Percentiles rank a stretch among this genome's conserved stretches.
These are phyloP conservation scores for Rhinoptilus africanus DNA, from an alignment of 2,113 vertebrate genomes.

Conservation along the genomic window DNA sequence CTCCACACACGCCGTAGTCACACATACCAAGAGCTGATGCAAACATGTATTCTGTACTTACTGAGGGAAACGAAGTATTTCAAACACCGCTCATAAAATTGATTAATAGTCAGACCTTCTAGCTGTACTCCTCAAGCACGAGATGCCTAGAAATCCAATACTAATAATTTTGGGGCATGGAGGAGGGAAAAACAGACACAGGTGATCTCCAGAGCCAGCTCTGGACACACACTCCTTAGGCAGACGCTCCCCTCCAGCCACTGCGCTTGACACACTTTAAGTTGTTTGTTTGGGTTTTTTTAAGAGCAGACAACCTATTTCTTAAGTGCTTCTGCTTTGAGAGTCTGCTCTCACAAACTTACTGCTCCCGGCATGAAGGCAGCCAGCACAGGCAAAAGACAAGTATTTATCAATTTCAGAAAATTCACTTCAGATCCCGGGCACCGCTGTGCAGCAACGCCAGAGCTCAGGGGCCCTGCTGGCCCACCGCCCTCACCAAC, in stretches of 20 bases:
- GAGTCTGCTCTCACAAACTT: background rate
- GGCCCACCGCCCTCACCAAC: background rate
- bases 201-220: background rate
- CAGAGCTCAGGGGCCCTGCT: too few species aligned
- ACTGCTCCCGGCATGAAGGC: rapidly evolving
- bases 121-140: background rate
- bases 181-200: background rate
- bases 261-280: rapidly evolving
- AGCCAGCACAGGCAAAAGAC: background rate
- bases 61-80: background rate
- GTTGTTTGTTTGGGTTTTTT: background rate
- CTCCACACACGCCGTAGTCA: background rate
- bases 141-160: background rate
- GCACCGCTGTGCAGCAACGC: background rate
- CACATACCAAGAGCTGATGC: background rate
- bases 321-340: background rate
- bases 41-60: background rate
- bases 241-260: too few species aligned
- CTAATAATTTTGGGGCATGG: background rate
- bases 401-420: background rate
- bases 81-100: background rate
- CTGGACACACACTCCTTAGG: background rate
- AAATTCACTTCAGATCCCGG: background rate
- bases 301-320: background rate
- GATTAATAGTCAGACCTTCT: background rate